phyloP scores from a whole-genome alignment of 2,113 vertebrate genomes.

The Dromaius novaehollandiae region DNA sequence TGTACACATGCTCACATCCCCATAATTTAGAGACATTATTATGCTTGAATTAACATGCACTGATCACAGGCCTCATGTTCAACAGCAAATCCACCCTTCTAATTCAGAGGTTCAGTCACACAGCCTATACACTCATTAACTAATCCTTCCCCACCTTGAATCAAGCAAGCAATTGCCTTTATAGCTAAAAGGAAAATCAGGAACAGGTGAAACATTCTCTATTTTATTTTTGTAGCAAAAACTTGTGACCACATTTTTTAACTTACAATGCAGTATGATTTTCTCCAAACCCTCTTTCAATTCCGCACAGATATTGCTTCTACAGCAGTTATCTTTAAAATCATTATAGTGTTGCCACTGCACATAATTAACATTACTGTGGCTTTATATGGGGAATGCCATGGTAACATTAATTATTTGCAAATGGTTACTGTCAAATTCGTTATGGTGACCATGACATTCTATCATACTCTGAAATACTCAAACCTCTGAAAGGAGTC shows the following conservation, averaged over 20 bases:
- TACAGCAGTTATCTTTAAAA: constrained; percentile 28
- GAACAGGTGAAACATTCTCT: background rate
- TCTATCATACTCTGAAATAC: background rate
- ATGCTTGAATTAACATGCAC: background rate
- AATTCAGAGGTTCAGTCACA: background rate
- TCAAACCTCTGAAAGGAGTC: background rate
- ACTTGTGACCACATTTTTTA: background rate
- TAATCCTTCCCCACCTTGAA: background rate
- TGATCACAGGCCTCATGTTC: background rate
- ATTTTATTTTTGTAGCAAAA: background rate
- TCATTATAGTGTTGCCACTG: background rate
- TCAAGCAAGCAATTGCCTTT: background rate
- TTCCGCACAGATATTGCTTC: constrained; percentile 1
- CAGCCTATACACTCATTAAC: background rate
- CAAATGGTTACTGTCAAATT: constrained; percentile 20
- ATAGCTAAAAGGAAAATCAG: background rate
- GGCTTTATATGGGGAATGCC: background rate
- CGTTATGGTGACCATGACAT: background rate
- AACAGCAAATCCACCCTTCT: background rate
- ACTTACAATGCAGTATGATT: background rate
- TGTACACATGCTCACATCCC: background rate
- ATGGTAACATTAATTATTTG: constrained; percentile 52
- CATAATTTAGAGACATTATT: background rate
- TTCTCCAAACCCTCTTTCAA: background rate
- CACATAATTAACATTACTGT: constrained; percentile 33